Evolutionary conservation across 2,113 vertebrate species (phyloP).

Genomic region (Azemiops feae): DNA sequence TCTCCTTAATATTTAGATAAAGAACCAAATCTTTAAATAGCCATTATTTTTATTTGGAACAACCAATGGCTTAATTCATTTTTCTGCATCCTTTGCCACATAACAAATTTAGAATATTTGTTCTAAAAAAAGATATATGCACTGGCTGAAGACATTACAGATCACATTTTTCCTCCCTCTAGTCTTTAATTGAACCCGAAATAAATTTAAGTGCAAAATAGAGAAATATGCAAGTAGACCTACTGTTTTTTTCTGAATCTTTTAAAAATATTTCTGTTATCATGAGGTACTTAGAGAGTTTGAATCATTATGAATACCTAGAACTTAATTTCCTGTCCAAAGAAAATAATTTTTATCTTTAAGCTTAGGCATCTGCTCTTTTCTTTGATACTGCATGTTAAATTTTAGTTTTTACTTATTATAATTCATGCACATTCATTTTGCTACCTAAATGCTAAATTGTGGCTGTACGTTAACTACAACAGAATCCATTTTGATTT

Average conservation of each 20-base stretch:
- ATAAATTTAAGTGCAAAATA: conserved; percentile 34
- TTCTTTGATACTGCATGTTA: background rate
- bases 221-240: conserved; percentile 14
- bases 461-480: background rate
- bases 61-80: background rate
- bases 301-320: conserved; percentile 26
- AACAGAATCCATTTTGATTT: background rate
- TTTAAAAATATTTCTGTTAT: conserved; percentile 36
- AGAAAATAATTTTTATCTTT: background rate
- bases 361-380: conserved; percentile 2
- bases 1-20: background rate
- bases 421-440: conserved; percentile 5
- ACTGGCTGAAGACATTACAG: background rate
- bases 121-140: background rate
- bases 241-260: conserved; percentile 43
- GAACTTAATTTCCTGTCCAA: conserved; percentile 27
- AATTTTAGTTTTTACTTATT: background rate
- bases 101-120: background rate
- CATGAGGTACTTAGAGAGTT: conserved; percentile 44
- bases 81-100: background rate
- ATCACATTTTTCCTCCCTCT: background rate
- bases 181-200: conserved; percentile 1
- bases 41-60: background rate
- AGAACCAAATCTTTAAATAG: background rate
- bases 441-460: background rate